Conservation (phyloP, 2,888 invertebrate species). For the Coenonympha arcania region DNA sequence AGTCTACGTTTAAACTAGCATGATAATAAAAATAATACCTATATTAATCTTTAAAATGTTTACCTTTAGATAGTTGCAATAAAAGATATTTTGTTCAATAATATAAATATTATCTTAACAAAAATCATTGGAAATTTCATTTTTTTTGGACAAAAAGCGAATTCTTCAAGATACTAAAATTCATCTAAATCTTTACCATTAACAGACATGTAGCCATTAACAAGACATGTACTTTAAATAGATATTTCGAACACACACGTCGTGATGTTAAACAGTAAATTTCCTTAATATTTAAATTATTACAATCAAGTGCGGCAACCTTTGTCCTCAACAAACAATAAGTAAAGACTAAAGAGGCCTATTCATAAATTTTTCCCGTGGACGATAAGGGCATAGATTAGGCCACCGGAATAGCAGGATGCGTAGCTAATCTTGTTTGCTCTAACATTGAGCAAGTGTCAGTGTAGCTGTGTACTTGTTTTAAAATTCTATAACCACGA, state of each 20-base stretch:
- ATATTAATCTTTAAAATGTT: no score
- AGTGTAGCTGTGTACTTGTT: slow-evolving; percentile 46
- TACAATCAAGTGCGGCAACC: slow-evolving; percentile 36
- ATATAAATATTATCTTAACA: no score
- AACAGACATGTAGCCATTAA: no score
- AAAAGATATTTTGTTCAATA: no score
- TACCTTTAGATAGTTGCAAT: no score
- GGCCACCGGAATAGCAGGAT: slow-evolving; percentile 71
- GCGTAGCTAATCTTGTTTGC: slow-evolving; percentile 65
- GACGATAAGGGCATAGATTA: slow-evolving; percentile 62
- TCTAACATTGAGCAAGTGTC: slow-evolving; percentile 43
- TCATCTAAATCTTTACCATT: no score
- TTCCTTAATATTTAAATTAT: slow-evolving; percentile 9
- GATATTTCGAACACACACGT: not conserved
- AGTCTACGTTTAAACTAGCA: no score
- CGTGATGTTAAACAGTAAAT: not conserved
- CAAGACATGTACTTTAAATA: no score
- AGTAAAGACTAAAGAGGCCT: slow-evolving; percentile 40
- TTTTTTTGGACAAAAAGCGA: no score
- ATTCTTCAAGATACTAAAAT: no score
- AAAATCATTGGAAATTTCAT: no score
- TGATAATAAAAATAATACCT: no score
- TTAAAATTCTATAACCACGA: slow-evolving; percentile 29
- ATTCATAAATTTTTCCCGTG: slow-evolving; percentile 63
- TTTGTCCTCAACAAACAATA: slow-evolving; percentile 48